phyloP scores from a whole-genome alignment of 2,113 vertebrate species.

The Thamnaconus septentrionalis region DNA sequence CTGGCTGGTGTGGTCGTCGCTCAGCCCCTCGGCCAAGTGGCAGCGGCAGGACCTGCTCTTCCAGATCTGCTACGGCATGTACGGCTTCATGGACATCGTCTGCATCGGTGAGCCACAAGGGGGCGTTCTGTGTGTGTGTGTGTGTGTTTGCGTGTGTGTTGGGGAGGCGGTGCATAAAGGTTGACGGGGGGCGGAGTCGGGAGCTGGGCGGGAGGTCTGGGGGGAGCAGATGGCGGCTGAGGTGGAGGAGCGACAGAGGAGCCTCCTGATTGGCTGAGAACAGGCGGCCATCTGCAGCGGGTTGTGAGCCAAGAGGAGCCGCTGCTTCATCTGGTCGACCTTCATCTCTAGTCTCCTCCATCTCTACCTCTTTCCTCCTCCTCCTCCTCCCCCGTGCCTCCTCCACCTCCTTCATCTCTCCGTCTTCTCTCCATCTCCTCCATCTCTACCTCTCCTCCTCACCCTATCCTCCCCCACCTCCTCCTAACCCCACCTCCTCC shows the following conservation, averaged over 20 bases:
- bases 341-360: constrained; percentile 4
- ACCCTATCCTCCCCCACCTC: too few relatives aligned
- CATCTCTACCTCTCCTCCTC: too few relatives aligned
- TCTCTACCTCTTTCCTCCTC: constrained; percentile 8
- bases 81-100: constrained; percentile 95
- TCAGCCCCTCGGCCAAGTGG: constrained; percentile 96
- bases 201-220: background rate
- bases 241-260: too few relatives aligned
- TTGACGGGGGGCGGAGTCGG: background rate
- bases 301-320: too few relatives aligned
- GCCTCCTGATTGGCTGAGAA: too few relatives aligned
- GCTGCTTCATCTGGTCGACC: background rate
- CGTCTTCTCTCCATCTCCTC: too few relatives aligned
- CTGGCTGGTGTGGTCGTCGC: constrained; percentile 95
- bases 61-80: constrained; percentile 97
- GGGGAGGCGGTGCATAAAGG: too few relatives aligned
- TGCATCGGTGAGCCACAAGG: constrained; percentile 83
- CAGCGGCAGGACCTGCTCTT: constrained; percentile 94
- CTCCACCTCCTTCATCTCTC: too few relatives aligned
- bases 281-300: too few relatives aligned
- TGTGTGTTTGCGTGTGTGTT: too few relatives aligned
- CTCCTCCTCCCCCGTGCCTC: background rate
- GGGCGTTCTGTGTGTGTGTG: background rate
- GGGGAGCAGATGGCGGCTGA: too few relatives aligned
- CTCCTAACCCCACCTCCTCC: too few relatives aligned